These are phyloP conservation scores for Brachyopa scutellaris DNA, from an alignment of 2,888 invertebrate genomes.

Conservation along the genomic window DNA sequence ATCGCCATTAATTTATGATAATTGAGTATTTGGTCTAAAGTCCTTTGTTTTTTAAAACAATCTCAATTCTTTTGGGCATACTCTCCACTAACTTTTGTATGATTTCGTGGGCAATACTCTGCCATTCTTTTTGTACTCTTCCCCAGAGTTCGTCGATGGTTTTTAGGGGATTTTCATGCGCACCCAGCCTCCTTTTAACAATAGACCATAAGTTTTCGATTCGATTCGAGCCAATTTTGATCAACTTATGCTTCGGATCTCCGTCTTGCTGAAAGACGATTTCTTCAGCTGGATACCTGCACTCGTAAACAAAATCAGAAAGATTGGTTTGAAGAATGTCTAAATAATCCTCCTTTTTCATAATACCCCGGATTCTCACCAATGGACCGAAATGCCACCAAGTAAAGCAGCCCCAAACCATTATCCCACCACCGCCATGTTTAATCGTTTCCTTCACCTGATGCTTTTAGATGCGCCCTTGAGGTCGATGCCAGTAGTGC, in stretches of 20 bases:
- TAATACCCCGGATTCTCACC: not conserved
- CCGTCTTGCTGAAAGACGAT: conserved; percentile 27
- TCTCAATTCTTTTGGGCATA: not conserved
- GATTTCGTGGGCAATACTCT: too few relatives aligned
- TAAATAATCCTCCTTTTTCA: not conserved
- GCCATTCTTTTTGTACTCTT: not conserved
- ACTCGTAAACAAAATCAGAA: not conserved
- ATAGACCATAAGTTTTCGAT: conserved; percentile 40
- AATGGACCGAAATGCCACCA: not conserved
- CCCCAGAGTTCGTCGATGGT: not conserved
- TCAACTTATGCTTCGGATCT: conserved; percentile 37
- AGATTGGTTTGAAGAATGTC: not conserved
- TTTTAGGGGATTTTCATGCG: not conserved
- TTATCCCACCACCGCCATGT: not conserved
- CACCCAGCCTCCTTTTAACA: not conserved
- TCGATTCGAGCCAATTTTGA: conserved; percentile 14
- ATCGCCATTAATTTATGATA: not conserved
- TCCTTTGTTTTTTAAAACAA: not conserved
- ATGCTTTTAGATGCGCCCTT: too few relatives aligned
- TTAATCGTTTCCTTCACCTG: too few relatives aligned
- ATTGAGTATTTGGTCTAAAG: not conserved
- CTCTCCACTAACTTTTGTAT: not conserved
- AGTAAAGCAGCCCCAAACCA: not conserved
- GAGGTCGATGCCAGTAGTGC: conserved; percentile 22
- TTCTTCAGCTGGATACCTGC: conserved; percentile 16